Conservation (phyloP, 2,797 vertebrate genomes). For the Enoplosus armatus region DNA sequence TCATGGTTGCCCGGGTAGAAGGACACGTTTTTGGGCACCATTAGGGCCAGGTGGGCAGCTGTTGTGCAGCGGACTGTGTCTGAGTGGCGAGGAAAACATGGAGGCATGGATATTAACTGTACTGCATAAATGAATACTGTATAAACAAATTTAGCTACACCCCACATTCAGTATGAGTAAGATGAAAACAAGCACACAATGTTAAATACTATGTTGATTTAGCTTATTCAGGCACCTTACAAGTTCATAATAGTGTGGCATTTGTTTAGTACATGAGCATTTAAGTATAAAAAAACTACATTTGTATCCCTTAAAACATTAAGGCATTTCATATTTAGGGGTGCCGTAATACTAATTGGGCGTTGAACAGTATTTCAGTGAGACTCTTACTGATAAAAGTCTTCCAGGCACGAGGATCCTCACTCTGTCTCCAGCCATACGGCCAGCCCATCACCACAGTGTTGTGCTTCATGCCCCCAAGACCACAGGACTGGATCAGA, state of each 20-base stretch:
- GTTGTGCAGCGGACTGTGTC: constrained; percentile 98
- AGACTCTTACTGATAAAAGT: constrained; percentile 94
- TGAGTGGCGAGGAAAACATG: constrained; percentile 64
- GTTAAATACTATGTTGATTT: background rate
- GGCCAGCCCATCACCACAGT: constrained; percentile 98
- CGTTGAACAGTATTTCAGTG: constrained; percentile 2
- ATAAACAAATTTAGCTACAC: background rate
- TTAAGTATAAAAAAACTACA: background rate
- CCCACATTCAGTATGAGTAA: background rate
- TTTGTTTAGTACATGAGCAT: background rate
- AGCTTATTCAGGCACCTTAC: background rate
- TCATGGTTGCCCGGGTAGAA: constrained; percentile 98
- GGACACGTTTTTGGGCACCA: constrained; percentile 98
- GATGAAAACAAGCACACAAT: background rate
- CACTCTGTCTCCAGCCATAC: constrained; percentile 98
- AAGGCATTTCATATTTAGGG: background rate
- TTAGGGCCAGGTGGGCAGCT: constrained; percentile 94
- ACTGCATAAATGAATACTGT: background rate
- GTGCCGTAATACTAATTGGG: background rate
- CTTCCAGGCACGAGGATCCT: constrained; percentile 98
- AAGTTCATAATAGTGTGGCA: background rate
- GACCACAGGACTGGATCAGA: constrained; percentile 96
- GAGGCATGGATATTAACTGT: constrained; percentile 15
- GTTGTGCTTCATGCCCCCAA: constrained; percentile 99
- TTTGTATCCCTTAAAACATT: background rate